Conservation (phyloP, 2,888 invertebrate genomes). For the Busseola fusca region DNA sequence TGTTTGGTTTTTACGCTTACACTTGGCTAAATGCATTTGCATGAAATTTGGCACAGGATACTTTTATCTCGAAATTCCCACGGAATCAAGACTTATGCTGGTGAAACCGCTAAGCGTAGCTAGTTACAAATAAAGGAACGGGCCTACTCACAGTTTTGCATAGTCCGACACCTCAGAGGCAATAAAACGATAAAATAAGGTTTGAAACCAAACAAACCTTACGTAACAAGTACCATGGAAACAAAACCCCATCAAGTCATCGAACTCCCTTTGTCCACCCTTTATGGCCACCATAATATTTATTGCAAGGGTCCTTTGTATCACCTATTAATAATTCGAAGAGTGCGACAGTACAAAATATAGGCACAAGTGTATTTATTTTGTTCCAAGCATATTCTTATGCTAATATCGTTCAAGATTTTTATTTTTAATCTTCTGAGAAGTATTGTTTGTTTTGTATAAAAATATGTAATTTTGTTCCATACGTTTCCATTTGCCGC, state of each 20-base stretch:
- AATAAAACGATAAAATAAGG: neutral
- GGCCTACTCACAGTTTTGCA: no score
- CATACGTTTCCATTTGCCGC: neutral
- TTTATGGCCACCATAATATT: constrained; percentile 79
- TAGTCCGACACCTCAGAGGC: neutral
- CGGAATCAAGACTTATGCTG: no score
- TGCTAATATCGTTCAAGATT: constrained; percentile 40
- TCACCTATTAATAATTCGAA: constrained; percentile 53
- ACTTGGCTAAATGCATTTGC: no score
- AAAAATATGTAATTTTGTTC: neutral
- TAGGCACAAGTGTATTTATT: constrained; percentile 28
- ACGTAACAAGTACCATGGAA: constrained; percentile 64
- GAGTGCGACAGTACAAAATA: constrained; percentile 13
- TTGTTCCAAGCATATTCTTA: constrained; percentile 40
- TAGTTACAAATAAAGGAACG: neutral
- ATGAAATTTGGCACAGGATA: no score
- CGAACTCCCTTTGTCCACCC: constrained; percentile 85
- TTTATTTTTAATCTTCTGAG: constrained; percentile 39
- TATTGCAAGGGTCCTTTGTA: constrained; percentile 70
- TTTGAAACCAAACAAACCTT: constrained; percentile 4
- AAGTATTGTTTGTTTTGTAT: constrained; percentile 24
- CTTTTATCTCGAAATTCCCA: no score
- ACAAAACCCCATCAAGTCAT: constrained; percentile 73
- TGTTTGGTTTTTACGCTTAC: no score
- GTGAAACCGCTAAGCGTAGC: no score